These are phyloP conservation scores for Bradypodion pumilum DNA, from an alignment of 2,797 vertebrate genomes.

Conservation along the genomic window DNA sequence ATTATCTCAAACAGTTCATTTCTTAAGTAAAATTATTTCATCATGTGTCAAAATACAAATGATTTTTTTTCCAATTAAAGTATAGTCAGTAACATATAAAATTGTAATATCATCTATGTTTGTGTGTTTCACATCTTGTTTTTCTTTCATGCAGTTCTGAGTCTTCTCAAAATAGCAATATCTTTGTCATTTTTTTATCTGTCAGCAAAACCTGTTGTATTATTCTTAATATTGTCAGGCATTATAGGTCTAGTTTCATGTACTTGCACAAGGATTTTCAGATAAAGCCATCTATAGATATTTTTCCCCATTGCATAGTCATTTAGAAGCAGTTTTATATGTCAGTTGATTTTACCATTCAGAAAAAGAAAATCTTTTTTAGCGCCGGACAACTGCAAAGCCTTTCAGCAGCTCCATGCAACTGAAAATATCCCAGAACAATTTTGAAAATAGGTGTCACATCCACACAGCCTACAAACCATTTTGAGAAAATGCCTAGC, in stretches of 20 bases:
- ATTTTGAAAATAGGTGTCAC: constrained; percentile 9
- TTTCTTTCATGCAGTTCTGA: neutral
- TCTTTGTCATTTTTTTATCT: neutral
- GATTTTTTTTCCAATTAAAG: neutral
- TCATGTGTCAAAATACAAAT: neutral
- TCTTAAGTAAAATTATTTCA: neutral
- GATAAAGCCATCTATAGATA: constrained; percentile 36
- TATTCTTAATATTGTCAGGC: neutral
- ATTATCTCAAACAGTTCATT: neutral
- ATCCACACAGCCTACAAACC: neutral
- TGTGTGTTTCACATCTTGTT: neutral
- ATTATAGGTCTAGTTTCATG: constrained; percentile 18
- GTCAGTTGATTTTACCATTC: constrained; percentile 7
- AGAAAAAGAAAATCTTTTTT: constrained; percentile 3
- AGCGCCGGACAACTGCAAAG: constrained; percentile 24
- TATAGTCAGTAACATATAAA: neutral
- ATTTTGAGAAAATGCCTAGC: neutral
- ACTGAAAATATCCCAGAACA: constrained; percentile 1
- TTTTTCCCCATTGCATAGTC: constrained; percentile 19
- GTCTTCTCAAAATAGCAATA: neutral
- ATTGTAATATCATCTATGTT: neutral
- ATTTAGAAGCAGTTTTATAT: constrained; percentile 22
- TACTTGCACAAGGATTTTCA: constrained; percentile 21
- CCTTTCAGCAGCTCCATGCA: constrained; percentile 1
- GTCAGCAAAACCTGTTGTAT: constrained; percentile 2